Base-by-base conservation (phyloP, 2,113 vertebrate species). In the Pitta sordida region DNA sequence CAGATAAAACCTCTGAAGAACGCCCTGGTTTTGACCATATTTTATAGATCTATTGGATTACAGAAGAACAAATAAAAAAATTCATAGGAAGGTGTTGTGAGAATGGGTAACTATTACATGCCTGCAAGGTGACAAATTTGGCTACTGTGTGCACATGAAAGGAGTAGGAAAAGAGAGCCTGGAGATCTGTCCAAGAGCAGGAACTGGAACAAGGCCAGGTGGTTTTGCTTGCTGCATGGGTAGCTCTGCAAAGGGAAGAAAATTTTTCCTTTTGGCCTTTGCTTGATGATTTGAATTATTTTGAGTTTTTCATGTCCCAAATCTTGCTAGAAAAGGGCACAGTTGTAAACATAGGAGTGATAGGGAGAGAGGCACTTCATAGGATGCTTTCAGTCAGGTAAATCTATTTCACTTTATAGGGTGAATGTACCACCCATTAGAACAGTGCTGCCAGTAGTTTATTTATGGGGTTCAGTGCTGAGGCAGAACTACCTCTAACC, bases 111-210 rank as follows among this genome's bases (percentile, higher is more conserved):
- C 63, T 75, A 60, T 85, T 85, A 85, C 65, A 71, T 83, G 81
- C 84, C 77, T 87, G 51, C 41, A 87, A 89, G 91, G 95, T 85
- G 91, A 85, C 70, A 92, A 95, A 93, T 92, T 76, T 79, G 51
- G 86, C 95, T 94, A 94, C 95, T 69, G 93, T 89, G 62, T 71
- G 44, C 51, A 69, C 27, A 53, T 89, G 81, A 89, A 92, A 91
- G 53, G 37, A 73, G 26, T 2, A 71, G 46, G 22, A 70, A 92
- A 89, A 68, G 59, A 55, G 60, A 80, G 32, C 29, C 74, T 60
- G 65, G 78, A 85, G 81, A 83, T 21, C 74, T 52, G 49, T 73
- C 46, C n/a, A 91, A 74, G 63, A 89, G 13, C 60, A 62, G 3
- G 6, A 69, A 65, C 30, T 87, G 94, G 70, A 94, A 91, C 0